Base-by-base conservation (phyloP, 2,797 vertebrate genomes). In the Rachycentron canadum region DNA sequence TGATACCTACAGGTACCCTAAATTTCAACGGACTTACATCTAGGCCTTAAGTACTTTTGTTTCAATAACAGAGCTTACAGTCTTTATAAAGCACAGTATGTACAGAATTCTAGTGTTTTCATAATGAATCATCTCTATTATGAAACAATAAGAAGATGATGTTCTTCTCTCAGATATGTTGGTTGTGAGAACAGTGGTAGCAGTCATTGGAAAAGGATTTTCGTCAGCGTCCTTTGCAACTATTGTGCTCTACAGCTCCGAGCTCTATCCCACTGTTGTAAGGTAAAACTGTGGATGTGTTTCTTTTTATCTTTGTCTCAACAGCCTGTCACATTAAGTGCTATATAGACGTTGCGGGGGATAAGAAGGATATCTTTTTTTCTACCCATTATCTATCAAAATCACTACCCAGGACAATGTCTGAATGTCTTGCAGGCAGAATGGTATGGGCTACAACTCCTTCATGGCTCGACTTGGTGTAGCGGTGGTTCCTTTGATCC, bases 221-320 rank as follows among this genome's bases (percentile, higher is more conserved):
- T 95, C 96, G 7, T 91, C 97, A 81, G 94, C 94, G 8, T 91
- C 96, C 3, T 98, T 98, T 91, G 92, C 90, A 10, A 96, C 94
- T 0, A 19, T 95, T 50, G 93, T 89, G 69, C 86, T 99, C 73
- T 97, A 96, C 86, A 96, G 94, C 25, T 94, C 96, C 0, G 98
- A 99, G 89, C 92, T 99, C 58, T 98, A 95, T 68, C 97, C 98
- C 3, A 98, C 97, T 0, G 94, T 98, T 7, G 88, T 98, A 59
- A 97, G 97, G 97, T 98, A 94, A 32, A 3, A 93, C 10, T n/a
- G 72, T 21, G 0, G 25, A 32, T 6, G 0, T 4, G 1, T 41
- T 40, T 17, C n/a, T 23, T 36, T 60, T 41, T 2, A 19, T 38
- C 14, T 16, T 32, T 60, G 0, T 59, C 2, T 16, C 7, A 11